These are phyloP conservation scores for Poeciliopsis retropinna DNA, from an alignment of 2,113 vertebrate genomes.

Conservation along the genomic window DNA sequence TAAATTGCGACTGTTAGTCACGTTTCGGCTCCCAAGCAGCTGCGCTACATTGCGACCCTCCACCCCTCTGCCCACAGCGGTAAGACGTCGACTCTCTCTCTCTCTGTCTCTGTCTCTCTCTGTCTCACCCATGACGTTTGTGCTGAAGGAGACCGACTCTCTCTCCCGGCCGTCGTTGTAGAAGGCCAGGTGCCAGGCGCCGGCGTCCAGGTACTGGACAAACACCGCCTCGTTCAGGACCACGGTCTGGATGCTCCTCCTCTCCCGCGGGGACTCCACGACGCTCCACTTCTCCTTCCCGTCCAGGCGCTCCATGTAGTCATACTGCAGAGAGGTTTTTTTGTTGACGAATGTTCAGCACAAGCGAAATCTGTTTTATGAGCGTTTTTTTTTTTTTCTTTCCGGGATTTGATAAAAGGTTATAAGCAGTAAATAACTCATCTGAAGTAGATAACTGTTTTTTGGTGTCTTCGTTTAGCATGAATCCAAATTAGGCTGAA, in stretches of 20 bases:
- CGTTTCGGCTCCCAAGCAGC: conserved; percentile 1
- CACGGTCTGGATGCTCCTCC: conserved; percentile 95
- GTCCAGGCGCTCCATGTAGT: conserved; percentile 98
- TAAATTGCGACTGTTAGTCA: conserved; percentile 22
- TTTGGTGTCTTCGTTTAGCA: not conserved
- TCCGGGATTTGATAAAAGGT: not conserved
- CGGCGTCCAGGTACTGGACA: conserved; percentile 94
- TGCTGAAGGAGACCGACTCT: conserved; percentile 94
- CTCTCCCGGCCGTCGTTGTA: conserved; percentile 98
- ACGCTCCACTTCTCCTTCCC: conserved; percentile 99
- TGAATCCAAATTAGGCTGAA: too few relatives aligned
- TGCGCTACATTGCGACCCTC: not conserved
- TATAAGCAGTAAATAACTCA: not conserved
- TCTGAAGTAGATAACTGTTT: not conserved
- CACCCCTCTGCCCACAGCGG: not conserved
- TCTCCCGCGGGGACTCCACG: conserved; percentile 92
- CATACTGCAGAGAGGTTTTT: conserved; percentile 81
- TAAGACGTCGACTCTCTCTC: not conserved
- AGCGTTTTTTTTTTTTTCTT: not conserved
- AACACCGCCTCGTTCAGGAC: conserved; percentile 97
- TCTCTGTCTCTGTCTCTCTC: too few relatives aligned
- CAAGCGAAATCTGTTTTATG: conserved; percentile 20
- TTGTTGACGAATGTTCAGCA: conserved; percentile 7
- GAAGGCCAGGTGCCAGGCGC: conserved; percentile 97
- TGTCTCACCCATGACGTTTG: conserved; percentile 89